These are phyloP conservation scores for Caenorhabditis angaria DNA, from an alignment of 2,888 invertebrate species.

Conservation along the genomic window DNA sequence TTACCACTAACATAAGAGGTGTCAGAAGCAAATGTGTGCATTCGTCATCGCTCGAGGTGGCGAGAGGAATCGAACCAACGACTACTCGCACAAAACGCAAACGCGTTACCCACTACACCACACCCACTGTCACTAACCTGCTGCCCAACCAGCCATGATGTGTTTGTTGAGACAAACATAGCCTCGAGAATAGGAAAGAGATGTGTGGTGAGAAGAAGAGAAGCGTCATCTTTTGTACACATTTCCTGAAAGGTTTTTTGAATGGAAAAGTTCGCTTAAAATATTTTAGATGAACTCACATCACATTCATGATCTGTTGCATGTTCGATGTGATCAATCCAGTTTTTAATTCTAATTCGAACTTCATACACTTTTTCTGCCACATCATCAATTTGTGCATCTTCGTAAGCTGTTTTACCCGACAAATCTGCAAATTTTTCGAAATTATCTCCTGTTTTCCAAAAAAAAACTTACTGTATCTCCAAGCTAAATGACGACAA, in stretches of 20 bases:
- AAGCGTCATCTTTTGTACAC: slow-evolving; percentile 25
- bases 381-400: slow-evolving; percentile 55
- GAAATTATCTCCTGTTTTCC: too few relatives aligned
- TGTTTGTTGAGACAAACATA: slow-evolving; percentile 19
- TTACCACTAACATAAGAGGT: slow-evolving; percentile 51
- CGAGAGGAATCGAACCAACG: slow-evolving; percentile 10
- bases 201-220: slow-evolving; percentile 21
- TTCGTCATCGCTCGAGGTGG: slow-evolving; percentile 41
- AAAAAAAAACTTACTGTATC: slow-evolving; percentile 47
- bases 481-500: slow-evolving; percentile 59
- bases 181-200: slow-evolving; percentile 35
- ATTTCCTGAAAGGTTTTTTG: slow-evolving; percentile 34
- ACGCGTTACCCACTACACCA: slow-evolving; percentile 32
- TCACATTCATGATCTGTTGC: slow-evolving; percentile 50
- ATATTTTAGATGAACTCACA: slow-evolving; percentile 21
- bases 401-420: slow-evolving; percentile 52
- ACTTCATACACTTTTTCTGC: slow-evolving; percentile 52
- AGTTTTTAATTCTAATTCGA: slow-evolving; percentile 47
- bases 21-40: slow-evolving; percentile 45
- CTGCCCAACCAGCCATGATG: slow-evolving; percentile 52
- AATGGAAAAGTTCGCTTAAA: neutral
- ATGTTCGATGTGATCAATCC: slow-evolving; percentile 57
- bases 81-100: neutral
- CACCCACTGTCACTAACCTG: slow-evolving; percentile 33
- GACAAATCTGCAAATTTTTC: slow-evolving; percentile 53